Percentiles rank a stretch among this genome's conserved stretches.
Evolutionary conservation across 2,797 vertebrate genomes (phyloP).

Genomic region (Allobates femoralis): DNA sequence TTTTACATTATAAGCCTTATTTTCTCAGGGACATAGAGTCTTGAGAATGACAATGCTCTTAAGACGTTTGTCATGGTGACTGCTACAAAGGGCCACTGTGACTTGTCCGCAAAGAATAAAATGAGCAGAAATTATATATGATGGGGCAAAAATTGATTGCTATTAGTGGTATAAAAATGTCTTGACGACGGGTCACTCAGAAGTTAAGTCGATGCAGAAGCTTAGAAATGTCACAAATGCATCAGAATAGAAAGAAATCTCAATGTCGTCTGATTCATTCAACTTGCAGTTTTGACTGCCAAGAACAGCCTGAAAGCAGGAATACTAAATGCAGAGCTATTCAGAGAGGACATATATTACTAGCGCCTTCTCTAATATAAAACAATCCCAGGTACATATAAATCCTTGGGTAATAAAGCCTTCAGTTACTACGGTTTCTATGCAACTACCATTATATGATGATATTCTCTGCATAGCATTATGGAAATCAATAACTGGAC

Average conservation of each 20-base stretch:
- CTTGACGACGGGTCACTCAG: constrained; percentile 19
- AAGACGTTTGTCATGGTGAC: constrained; percentile 10
- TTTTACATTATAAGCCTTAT: not conserved
- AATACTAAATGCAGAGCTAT: not conserved
- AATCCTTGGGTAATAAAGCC: not conserved
- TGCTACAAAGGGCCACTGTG: constrained; percentile 1
- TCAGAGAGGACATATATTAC: not conserved
- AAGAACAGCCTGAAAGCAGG: not conserved
- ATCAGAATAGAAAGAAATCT: not conserved
- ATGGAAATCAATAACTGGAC: not conserved
- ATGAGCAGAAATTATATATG: constrained; percentile 18
- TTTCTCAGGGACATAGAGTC: not conserved
- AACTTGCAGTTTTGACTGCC: not conserved
- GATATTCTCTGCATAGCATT: no score
- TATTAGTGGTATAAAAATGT: constrained; percentile 37
- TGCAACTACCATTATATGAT: no score
- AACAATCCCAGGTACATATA: not conserved
- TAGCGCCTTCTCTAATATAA: not conserved
- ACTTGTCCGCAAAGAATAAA: not conserved
- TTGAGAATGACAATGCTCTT: not conserved
- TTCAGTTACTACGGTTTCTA: no score
- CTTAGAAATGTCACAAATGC: not conserved
- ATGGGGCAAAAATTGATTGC: constrained; percentile 10
- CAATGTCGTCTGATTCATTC: not conserved
- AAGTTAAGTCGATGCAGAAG: constrained; percentile 4